These are phyloP conservation scores for Pogoniulus pusillus DNA, from an alignment of 2,797 vertebrate species.

Conservation along the genomic window DNA sequence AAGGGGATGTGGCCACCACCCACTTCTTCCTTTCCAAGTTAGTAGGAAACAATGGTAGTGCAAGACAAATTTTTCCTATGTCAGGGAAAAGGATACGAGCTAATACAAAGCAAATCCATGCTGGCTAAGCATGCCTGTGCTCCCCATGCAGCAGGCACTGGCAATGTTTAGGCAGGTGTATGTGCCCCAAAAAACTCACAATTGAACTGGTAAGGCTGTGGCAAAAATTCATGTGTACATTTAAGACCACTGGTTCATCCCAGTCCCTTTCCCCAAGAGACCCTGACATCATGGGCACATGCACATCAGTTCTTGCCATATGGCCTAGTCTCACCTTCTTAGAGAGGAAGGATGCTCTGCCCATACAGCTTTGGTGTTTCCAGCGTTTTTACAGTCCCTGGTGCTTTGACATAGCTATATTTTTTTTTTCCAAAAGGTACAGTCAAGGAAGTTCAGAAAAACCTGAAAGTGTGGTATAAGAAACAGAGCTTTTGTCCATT, in stretches of 20 bases:
- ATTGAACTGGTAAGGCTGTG: background rate
- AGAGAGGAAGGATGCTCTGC: background rate
- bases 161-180: background rate
- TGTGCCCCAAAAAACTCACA: background rate
- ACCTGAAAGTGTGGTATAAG: background rate
- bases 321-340: background rate
- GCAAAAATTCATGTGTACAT: background rate
- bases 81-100: slow-evolving; percentile 34
- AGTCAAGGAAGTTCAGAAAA: background rate
- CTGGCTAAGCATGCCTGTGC: fast-evolving
- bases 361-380: background rate
- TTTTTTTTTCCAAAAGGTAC: background rate
- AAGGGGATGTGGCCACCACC: slow-evolving; percentile 59
- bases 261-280: background rate
- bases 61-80: slow-evolving; percentile 28
- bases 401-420: background rate
- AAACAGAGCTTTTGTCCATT: fast-evolving
- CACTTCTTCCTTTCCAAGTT: slow-evolving; percentile 52
- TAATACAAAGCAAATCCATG: background rate
- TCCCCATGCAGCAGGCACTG: background rate
- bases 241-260: background rate
- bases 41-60: slow-evolving; percentile 8
- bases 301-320: background rate
- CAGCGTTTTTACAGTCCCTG: background rate
- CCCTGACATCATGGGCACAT: fast-evolving